A percentile compares a stretch with the other conserved stretches of the same genome.
phyloP scores from a whole-genome alignment of 1,140 invertebrate species.

The Halesus radiatus region DNA sequence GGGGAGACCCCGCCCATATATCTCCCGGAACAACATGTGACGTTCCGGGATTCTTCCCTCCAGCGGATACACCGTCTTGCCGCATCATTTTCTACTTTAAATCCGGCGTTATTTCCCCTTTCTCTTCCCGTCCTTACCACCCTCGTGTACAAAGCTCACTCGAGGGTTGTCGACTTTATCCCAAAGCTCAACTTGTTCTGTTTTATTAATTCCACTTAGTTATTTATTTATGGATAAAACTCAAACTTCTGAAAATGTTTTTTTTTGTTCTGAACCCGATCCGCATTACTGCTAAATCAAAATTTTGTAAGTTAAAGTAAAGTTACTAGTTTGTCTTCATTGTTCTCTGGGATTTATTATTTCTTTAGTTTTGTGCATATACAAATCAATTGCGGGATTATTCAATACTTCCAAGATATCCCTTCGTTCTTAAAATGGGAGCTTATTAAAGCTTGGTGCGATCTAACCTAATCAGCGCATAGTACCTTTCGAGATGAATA shows the following conservation, averaged over 20 bases:
- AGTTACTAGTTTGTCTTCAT: background rate
- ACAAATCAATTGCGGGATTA: too few relatives aligned
- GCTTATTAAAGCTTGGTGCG: too few relatives aligned
- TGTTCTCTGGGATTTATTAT: background rate
- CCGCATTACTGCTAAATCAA: background rate
- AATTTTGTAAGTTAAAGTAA: background rate
- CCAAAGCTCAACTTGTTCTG: slow-evolving; percentile 31
- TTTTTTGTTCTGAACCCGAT: background rate
- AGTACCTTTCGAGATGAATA: too few relatives aligned
- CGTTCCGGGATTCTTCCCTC: slow-evolving; percentile 51
- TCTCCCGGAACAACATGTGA: slow-evolving; percentile 53
- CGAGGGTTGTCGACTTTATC: slow-evolving; percentile 50
- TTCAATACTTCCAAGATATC: too few relatives aligned
- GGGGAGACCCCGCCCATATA: slow-evolving; percentile 50
- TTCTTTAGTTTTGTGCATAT: too few relatives aligned
- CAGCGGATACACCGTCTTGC: slow-evolving; percentile 27
- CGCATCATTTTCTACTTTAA: slow-evolving; percentile 38
- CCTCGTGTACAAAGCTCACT: slow-evolving; percentile 15
- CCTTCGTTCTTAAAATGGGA: too few relatives aligned
- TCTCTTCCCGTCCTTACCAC: slow-evolving; percentile 15
- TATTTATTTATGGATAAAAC: slow-evolving; percentile 45
- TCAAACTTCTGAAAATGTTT: background rate
- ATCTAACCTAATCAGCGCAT: too few relatives aligned
- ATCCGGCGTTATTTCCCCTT: slow-evolving; percentile 14
- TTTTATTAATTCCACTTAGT: slow-evolving; percentile 50